Conservation (phyloP, 2,797 vertebrate genomes). For the Lemur catta region DNA sequence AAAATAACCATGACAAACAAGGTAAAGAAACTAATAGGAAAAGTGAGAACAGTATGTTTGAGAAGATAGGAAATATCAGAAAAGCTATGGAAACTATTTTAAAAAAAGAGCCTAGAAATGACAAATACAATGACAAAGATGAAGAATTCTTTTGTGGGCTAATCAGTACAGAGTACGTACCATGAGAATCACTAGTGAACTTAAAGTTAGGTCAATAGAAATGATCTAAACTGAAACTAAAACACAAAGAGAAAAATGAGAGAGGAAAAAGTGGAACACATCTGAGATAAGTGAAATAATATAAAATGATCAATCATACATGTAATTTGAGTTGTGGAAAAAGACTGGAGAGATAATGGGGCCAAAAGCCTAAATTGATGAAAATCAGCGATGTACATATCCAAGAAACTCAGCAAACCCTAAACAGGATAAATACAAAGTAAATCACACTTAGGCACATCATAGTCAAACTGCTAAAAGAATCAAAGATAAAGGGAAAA, state of each 20-base stretch:
- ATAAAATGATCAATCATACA: background rate
- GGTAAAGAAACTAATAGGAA: background rate
- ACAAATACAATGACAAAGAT: background rate
- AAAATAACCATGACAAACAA: background rate
- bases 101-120: background rate
- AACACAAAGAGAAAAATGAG: background rate
- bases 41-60: background rate
- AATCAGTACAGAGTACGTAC: background rate
- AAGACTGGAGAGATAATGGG: background rate
- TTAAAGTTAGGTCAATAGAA: background rate
- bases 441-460: background rate
- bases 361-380: background rate
- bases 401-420: background rate
- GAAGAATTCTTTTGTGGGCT: background rate
- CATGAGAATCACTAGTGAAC: background rate
- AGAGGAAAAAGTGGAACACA: background rate
- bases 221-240: background rate
- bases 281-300: background rate
- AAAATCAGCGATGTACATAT: background rate
- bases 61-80: background rate
- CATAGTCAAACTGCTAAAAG: background rate
- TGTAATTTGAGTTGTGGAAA: background rate
- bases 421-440: background rate
- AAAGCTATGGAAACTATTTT: background rate
- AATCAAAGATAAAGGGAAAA: background rate